Evolutionary conservation across 2,797 vertebrate genomes (phyloP), one percentile per base, ranked within the genome.

Genomic region (Coendou prehensilis): DNA sequence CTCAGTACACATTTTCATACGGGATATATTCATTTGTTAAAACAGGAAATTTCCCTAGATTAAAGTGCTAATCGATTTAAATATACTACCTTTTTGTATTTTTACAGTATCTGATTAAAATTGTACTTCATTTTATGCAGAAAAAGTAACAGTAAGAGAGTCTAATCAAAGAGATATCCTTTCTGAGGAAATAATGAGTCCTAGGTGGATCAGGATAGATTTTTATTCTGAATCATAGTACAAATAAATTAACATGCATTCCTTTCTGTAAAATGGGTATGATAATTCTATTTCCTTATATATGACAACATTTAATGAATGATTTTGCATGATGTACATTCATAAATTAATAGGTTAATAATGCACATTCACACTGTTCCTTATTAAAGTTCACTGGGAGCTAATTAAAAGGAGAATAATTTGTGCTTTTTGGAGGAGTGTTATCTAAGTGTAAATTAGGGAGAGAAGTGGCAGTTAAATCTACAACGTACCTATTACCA

Each of bases 391-490:
- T 89, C 64, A 83, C 75, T 73, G 61, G 33, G 73, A 97, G 67
- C 71, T 96, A 96, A 96, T 97, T 94, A 94, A 94, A 97, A 94
- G 83, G 80, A 95, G 91, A 63, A 85, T 50, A 96, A 93, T 90
- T 92, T 94, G 96, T 96, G 86, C 61, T 97, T 97, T 96, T 75
- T 94, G 93, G 93, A 96, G 93, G 94, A 95, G 80, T 92, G 76
- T 87, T 97, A 95, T 89, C 78, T 86, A 95, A 96, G 92, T 91
- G 84, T 97, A 94, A 96, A 98, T 95, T 80, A 97, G 95, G 76
- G 41, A 96, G 92, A 80, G 0, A 1, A 96, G 86, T 97, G 92
- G 64, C 83, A 95, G 87, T 95, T 97, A 96, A 97, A 96, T 87
- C n/a, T 81, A 93, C 86, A 96, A 91, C 59, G 0, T 95, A 95